phyloP scores from a whole-genome alignment of 2,888 invertebrate species.

The Julus scanicus region DNA sequence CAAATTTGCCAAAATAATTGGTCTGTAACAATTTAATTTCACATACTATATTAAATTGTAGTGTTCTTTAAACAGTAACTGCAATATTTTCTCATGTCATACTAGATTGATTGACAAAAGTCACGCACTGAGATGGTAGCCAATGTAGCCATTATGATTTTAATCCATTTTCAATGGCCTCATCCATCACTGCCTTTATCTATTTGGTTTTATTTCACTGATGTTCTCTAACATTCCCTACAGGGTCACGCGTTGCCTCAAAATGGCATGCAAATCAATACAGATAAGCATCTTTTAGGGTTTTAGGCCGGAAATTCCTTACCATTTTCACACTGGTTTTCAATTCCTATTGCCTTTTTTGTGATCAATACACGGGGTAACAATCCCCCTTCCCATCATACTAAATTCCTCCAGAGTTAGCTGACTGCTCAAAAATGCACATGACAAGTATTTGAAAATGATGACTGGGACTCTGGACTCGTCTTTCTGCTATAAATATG shows the following conservation, averaged over 20 bases:
- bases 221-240: neutral
- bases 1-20: too few relatives aligned
- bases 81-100: neutral
- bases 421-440: slow-evolving; percentile 22
- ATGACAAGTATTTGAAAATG: slow-evolving; percentile 28
- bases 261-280: slow-evolving; percentile 35
- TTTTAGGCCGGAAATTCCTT: slow-evolving; percentile 4
- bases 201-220: neutral
- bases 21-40: too few relatives aligned
- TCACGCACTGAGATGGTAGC: neutral
- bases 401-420: neutral
- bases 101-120: neutral
- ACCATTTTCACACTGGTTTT: neutral
- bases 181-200: slow-evolving; percentile 30
- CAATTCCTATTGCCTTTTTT: neutral
- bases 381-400: slow-evolving; percentile 22
- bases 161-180: neutral
- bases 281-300: slow-evolving; percentile 25
- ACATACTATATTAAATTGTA: neutral
- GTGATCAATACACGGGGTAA: neutral
- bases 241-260: neutral
- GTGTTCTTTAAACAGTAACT: neutral
- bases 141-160: neutral
- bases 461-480: neutral
- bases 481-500: slow-evolving; percentile 26